Conservation (phyloP, 2,888 invertebrate species). For the Limenitis camilla region DNA sequence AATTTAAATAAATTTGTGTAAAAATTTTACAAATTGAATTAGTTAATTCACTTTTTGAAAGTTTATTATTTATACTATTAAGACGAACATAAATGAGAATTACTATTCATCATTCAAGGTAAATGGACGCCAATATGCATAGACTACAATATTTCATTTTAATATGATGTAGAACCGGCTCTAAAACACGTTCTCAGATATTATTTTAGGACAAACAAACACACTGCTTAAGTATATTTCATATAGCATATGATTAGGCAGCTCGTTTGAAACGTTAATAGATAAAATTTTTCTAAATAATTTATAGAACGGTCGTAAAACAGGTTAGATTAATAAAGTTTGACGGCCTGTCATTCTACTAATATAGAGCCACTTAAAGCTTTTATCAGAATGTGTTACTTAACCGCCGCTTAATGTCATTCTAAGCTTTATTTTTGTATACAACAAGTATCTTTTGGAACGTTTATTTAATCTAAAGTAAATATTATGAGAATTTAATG, state of each 20-base stretch:
- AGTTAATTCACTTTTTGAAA: slow-evolving; percentile 62
- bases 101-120: slow-evolving; percentile 67
- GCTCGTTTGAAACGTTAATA: slow-evolving; percentile 56
- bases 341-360: slow-evolving; percentile 57
- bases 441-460: slow-evolving; percentile 21
- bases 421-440: slow-evolving; percentile 23
- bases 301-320: slow-evolving; percentile 67
- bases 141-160: slow-evolving; percentile 62
- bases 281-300: slow-evolving; percentile 59
- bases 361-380: slow-evolving; percentile 40
- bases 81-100: slow-evolving; percentile 40
- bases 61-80: slow-evolving; percentile 45
- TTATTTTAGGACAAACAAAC: slow-evolving; percentile 47
- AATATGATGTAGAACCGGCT: slow-evolving; percentile 54
- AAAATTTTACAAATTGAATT: slow-evolving; percentile 39
- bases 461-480: slow-evolving; percentile 23
- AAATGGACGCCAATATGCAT: slow-evolving; percentile 54
- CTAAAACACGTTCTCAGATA: slow-evolving; percentile 48
- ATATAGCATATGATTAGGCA: slow-evolving; percentile 58
- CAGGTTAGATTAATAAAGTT: slow-evolving; percentile 53
- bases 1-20: slow-evolving; percentile 19
- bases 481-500: slow-evolving; percentile 28
- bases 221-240: slow-evolving; percentile 41
- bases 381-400: slow-evolving; percentile 34
- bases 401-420: slow-evolving; percentile 16